Conservation (phyloP, 2,888 invertebrate genomes). For the Scotopteryx bipunctaria region DNA sequence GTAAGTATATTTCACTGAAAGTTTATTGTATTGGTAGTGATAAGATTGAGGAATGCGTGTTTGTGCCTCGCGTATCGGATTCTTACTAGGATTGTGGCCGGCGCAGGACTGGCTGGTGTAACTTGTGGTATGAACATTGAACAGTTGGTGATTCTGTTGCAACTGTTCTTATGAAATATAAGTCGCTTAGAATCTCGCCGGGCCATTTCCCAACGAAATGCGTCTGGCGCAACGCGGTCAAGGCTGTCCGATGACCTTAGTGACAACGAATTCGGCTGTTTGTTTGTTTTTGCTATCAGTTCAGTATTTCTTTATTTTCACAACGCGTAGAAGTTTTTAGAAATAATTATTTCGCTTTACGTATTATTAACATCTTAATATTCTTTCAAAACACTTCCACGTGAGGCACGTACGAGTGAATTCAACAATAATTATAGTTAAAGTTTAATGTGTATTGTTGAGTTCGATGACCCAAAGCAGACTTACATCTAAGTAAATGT, state of each 20-base stretch:
- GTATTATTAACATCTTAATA: not conserved
- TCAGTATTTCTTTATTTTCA: conserved; percentile 10
- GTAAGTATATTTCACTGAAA: not conserved
- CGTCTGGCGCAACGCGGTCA: conserved; percentile 79
- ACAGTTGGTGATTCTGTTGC: too few relatives aligned
- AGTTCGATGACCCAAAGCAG: conserved; percentile 9
- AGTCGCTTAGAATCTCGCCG: conserved; percentile 75
- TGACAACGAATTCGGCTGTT: conserved; percentile 28
- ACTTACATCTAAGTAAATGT: too few relatives aligned
- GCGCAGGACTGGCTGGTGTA: conserved; percentile 19
- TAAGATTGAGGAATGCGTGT: conserved; percentile 39
- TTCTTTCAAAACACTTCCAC: not conserved
- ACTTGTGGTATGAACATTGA: conserved; percentile 18
- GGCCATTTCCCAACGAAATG: conserved; percentile 60
- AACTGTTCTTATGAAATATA: conserved; percentile 73
- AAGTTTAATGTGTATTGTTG: too few relatives aligned
- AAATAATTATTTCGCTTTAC: not conserved
- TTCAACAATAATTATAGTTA: too few relatives aligned
- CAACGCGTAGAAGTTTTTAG: conserved; percentile 8
- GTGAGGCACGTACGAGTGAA: too few relatives aligned
- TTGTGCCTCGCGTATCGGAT: conserved; percentile 48
- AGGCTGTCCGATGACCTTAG: conserved; percentile 71
- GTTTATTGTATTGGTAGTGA: conserved; percentile 6
- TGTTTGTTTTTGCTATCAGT: conserved; percentile 42
- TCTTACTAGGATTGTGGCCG: conserved; percentile 40